Evolutionary conservation across 1,140 invertebrate genomes (phyloP).

Genomic region (Battus philenor): DNA sequence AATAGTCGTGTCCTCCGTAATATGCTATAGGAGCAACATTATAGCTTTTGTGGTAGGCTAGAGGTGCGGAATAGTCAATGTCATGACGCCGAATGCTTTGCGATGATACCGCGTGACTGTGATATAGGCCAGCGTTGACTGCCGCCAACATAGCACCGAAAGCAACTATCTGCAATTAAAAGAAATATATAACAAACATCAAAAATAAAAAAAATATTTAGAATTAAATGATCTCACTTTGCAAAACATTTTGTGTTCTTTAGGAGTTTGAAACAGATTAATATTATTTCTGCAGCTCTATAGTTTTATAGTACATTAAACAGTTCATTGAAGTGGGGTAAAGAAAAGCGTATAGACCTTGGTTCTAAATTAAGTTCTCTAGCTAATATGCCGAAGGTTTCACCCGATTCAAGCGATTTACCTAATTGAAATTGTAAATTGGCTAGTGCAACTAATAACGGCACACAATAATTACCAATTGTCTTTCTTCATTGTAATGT

Average conservation of each 20-base stretch:
- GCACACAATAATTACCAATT: too few species aligned
- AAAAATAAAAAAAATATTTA: neutral
- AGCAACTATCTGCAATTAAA: conserved; percentile 39
- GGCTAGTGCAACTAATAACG: too few species aligned
- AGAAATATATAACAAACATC: neutral
- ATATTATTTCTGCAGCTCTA: conserved; percentile 40
- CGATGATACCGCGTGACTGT: conserved; percentile 49
- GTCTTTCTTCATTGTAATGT: too few species aligned
- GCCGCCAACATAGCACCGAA: conserved; percentile 35
- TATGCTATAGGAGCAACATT: conserved; percentile 23
- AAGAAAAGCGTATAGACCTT: conserved; percentile 63
- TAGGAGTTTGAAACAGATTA: conserved; percentile 46
- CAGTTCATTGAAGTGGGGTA: conserved; percentile 33
- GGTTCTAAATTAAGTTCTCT: too few species aligned
- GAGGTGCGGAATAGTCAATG: conserved; percentile 28
- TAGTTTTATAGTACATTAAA: conserved; percentile 57
- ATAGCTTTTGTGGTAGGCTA: conserved; percentile 23
- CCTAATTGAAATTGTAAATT: too few species aligned
- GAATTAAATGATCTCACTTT: conserved; percentile 15
- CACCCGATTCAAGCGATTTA: too few species aligned
- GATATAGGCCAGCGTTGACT: conserved; percentile 38
- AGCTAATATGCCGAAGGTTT: too few species aligned
- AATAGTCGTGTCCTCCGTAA: conserved; percentile 34
- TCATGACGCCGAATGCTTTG: conserved; percentile 54
- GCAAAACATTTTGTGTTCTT: conserved; percentile 54